Base-by-base conservation (phyloP, 1,140 invertebrate genomes). In the Dinoponera quadriceps region DNA sequence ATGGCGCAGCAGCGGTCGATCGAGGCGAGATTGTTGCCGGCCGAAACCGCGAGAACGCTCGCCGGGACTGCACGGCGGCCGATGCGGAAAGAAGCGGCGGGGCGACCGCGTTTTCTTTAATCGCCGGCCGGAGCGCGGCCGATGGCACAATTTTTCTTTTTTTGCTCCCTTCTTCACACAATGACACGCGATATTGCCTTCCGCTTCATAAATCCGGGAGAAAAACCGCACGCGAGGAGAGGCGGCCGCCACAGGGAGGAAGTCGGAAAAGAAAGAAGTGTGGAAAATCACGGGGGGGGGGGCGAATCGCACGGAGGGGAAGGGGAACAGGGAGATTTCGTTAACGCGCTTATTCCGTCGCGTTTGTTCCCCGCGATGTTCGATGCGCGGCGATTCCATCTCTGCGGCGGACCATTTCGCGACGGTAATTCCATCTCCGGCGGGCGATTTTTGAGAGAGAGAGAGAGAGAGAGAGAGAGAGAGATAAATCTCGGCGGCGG, bases 201-300 rank as follows among this genome's bases (percentile, higher is more conserved):
- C 7, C 7, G 9, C 7, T 9, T 44, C 38, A 44, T 44, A 44
- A 7, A 44, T 44, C 38, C 7, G 38, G 3, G 38, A 11, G 2
- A 44, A 44, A 44, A 11, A 44, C 38, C 38, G 38, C 38, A 44
- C 3, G n/a, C n/a, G 38, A 44, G 7, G 7, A 11, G 11, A 0
- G 0, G 11, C 3, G 1, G 38, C 38, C 7, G 3, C 14, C 54
- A 3, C 44, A 48, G 22, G 13, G 54, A 60, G 22, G 49, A 2
- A n/a, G n/a, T n/a, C n/a, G n/a, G 22, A 13, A 33, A 77, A 51
- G 33, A 20, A 44, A n/a, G 33, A 49, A 74, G 57, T 49, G 20
- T 7, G 38, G 7, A 9, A 44, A 44, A 44, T 44, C 3, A 59
- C 29, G 7, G n/a, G n/a, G n/a, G n/a, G n/a, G n/a, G n/a, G n/a